Evolutionary conservation across 1,140 invertebrate species (phyloP), one percentile per base, ranked within the genome.

Genomic region (Hyles euphorbiae): DNA sequence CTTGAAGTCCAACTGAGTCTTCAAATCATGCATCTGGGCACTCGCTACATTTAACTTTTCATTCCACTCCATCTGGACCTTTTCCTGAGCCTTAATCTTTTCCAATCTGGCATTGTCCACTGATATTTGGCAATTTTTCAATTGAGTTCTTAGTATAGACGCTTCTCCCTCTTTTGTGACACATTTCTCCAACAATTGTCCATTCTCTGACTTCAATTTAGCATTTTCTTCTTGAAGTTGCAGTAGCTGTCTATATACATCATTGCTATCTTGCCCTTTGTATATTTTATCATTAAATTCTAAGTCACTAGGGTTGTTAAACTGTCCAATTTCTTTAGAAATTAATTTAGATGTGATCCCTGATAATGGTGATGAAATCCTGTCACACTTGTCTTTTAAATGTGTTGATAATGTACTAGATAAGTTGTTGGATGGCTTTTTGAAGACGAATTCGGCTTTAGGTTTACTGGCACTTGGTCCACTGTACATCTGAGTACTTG

Each of bases 101-200:
- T 90, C 85, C 34, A 88, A 58, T 46, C 81, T 70, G 2, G 74
- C 81, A 68, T 79, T 83, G 53, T 89, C 85, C 2, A 83, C 75
- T 0, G 87, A 65, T 2, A 72, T 34, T 60, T 88, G 87, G 56
- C 67, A 78, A 5, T 71, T 74, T 57, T 89, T 89, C 11, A 90
- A 56, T 57, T 89, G 87, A 34, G 81, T 82, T 3, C 87, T 64
- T 8, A 90, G 64, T 50, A 89, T 89, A 49, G 87, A 86, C 0
- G 80, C 78, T 59, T 90, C 88, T 34, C 88, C 88, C 63, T 90
- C 84, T 58, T 88, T 89, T 0, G 79, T 87, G 0, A 89, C 73
- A 79, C 81, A 87, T 64, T 88, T 87, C 7, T 88, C 86, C 32
- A 80, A 63, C 34, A 89, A 67, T 57, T 82, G 82, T 3, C 81